These are phyloP conservation scores for Neotragus moschatus DNA, from an alignment of 2,113 vertebrate genomes.

Conservation along the genomic window DNA sequence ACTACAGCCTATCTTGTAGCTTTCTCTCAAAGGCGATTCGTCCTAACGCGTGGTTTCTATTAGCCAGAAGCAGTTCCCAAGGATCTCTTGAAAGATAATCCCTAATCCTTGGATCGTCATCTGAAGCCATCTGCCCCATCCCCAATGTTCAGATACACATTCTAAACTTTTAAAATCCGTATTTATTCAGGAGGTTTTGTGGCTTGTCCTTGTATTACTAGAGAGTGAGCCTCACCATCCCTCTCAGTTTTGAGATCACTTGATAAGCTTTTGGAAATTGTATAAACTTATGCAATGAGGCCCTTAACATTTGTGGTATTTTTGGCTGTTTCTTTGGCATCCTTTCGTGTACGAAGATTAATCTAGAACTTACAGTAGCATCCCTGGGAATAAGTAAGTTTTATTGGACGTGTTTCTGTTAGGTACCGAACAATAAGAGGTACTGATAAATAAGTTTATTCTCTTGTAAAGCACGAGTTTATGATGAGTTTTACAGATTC, in stretches of 20 bases:
- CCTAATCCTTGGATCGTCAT: not conserved
- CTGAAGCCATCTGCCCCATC: not conserved
- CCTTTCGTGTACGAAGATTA: not conserved
- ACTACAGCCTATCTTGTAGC: not conserved
- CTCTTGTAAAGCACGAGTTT: not conserved
- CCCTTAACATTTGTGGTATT: not conserved
- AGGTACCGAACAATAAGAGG: not conserved
- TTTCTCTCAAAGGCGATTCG: not conserved
- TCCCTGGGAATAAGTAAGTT: not conserved
- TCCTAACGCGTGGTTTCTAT: not conserved
- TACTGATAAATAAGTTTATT: not conserved
- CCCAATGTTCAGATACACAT: not conserved
- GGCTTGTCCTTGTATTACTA: not conserved
- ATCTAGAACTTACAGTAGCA: not conserved
- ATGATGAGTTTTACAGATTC: not conserved
- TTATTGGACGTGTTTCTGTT: not conserved
- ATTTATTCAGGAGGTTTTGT: not conserved
- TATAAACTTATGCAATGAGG: not conserved
- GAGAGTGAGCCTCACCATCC: not conserved
- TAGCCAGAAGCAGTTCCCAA: not conserved
- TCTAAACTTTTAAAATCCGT: not conserved
- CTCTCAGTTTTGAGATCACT: not conserved
- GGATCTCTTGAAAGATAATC: too few species aligned
- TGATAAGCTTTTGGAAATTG: not conserved
- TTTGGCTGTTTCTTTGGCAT: not conserved